Base-by-base conservation (phyloP, 2,113 vertebrate genomes). In the Stigmatopora nigra region DNA sequence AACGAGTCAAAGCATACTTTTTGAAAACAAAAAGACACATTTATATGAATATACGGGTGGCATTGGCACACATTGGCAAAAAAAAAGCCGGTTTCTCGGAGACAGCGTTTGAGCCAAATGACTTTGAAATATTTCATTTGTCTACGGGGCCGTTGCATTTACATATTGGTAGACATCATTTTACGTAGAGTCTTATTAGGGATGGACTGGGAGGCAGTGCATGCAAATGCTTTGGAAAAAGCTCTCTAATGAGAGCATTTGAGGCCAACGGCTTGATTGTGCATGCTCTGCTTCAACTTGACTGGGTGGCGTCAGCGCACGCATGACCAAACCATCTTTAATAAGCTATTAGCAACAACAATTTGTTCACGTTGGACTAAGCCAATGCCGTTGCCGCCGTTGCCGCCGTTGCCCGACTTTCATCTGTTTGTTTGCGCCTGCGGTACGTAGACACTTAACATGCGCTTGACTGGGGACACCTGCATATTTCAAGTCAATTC, bases 241-340 rank as follows among this genome's bases (percentile, higher is more conserved):
- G 17, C 74, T 68, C 74, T 68, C 58, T 82, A 75, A 80, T 82
- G 78, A 75, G 65, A 65, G 0, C 47, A 0, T 10, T 52, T 57
- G 57, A 64, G 63, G 2, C 59, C 62, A 69, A 78, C 61, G 61
- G 45, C 68, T 80, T 75, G 52, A 69, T 75, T 45, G 68, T 61
- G 74, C 19, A 70, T 61, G 74, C 19, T 63, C 22, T 41, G 36
- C 45, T 67, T 70, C 36, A 70, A 71, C 19, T 73, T 62, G 11
- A 76, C 63, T 60, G 11, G 74, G 63, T 36, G n/a, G n/a, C 22
- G 70, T 71, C 52, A 44, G 3, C 46, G 14, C 44, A 64, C 60
- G 47, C 61, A 63, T 47, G 41, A 65, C 52, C 45, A 13, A 71
- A 56, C 10, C 11, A 19, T 45, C 11, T 20, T 61, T 44, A 41